Percentiles rank a stretch among this genome's conserved stretches.
Conservation (phyloP, 2,888 invertebrate genomes). For the Hypomecis atomaria region DNA sequence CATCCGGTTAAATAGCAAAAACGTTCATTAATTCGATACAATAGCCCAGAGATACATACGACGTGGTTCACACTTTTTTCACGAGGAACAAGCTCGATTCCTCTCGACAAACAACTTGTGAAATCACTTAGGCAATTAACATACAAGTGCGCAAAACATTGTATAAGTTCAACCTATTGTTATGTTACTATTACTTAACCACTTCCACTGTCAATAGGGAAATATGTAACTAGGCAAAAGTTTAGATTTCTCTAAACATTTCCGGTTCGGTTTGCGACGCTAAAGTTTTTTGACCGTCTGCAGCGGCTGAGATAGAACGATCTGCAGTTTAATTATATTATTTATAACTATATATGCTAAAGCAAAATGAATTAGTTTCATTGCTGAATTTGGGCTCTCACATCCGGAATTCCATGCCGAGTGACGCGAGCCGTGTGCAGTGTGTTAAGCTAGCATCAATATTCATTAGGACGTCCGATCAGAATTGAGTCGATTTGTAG, state of each 20-base stretch:
- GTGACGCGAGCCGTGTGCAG: constrained; percentile 51
- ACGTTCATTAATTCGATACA: constrained; percentile 28
- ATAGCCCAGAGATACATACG: constrained; percentile 33
- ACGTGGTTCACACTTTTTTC: constrained; percentile 41
- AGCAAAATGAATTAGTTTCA: constrained; percentile 1
- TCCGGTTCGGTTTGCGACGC: constrained; percentile 9
- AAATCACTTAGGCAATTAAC: constrained; percentile 35
- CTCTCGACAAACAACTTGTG: constrained; percentile 33
- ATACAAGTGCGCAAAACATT: constrained; percentile 39
- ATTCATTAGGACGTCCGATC: constrained; percentile 69
- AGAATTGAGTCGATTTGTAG: constrained; percentile 77
- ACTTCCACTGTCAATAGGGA: constrained; percentile 36
- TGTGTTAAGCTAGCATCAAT: constrained; percentile 59
- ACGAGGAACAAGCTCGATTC: constrained; percentile 38
- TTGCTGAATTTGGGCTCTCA: constrained; percentile 38
- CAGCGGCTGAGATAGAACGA: neutral
- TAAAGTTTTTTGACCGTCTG: neutral
- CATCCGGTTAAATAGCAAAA: constrained; percentile 37
- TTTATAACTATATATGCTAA: neutral
- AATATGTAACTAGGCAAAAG: constrained; percentile 36
- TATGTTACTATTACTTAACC: constrained; percentile 40
- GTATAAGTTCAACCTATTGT: constrained; percentile 41
- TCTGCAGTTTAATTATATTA: neutral
- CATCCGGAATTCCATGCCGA: constrained; percentile 59
- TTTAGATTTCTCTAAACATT: constrained; percentile 33